These are phyloP conservation scores for Ruditapes philippinarum DNA, from an alignment of 1,140 invertebrate genomes.

Conservation along the genomic window DNA sequence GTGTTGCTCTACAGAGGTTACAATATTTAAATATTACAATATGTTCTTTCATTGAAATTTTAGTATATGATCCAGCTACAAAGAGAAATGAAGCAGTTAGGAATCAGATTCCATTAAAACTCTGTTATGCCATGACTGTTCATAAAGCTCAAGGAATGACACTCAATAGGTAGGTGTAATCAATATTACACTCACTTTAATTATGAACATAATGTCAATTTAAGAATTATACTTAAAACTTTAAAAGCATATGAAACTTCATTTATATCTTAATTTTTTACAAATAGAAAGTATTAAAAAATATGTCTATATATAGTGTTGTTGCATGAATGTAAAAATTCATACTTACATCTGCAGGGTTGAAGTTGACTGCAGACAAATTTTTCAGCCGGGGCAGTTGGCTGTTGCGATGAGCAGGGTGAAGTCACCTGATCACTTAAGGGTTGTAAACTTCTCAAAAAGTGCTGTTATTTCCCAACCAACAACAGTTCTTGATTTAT, in stretches of 20 bases:
- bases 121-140: constrained; percentile 64
- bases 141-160: constrained; percentile 68
- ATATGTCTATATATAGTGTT: background rate
- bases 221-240: background rate
- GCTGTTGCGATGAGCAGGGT: constrained; percentile 53
- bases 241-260: background rate
- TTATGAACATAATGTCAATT: too few species aligned
- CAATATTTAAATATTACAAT: constrained; percentile 64
- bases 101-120: constrained; percentile 56
- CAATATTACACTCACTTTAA: too few species aligned
- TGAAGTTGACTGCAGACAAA: constrained; percentile 60
- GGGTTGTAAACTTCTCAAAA: constrained; percentile 57
- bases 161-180: constrained; percentile 3
- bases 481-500: constrained; percentile 4
- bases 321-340: background rate
- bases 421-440: constrained; percentile 3
- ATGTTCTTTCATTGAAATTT: constrained; percentile 22
- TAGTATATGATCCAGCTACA: constrained; percentile 58
- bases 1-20: constrained; percentile 47
- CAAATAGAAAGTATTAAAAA: background rate
- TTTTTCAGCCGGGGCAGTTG: constrained; percentile 61
- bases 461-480: constrained; percentile 48
- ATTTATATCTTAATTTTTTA: background rate
- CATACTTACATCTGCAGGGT: constrained; percentile 11
- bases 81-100: background rate